These are phyloP conservation scores for Lerista edwardsae DNA, from an alignment of 2,797 vertebrate species.

Conservation along the genomic window DNA sequence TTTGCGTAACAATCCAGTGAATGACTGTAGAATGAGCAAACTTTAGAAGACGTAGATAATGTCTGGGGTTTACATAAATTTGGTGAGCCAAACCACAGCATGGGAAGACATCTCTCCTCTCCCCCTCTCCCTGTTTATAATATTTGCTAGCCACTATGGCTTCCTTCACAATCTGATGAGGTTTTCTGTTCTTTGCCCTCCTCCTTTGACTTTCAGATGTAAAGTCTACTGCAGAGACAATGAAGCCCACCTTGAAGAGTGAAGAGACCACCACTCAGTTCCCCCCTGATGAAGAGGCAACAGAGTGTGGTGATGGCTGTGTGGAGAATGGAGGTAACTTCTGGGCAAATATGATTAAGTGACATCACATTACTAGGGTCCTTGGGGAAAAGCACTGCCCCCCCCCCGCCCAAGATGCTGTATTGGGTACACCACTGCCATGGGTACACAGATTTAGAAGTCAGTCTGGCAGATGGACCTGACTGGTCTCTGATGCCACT, in stretches of 20 bases:
- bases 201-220: conserved; percentile 78
- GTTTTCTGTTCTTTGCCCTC: conserved; percentile 11
- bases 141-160: not conserved
- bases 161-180: not conserved
- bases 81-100: not conserved
- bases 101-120: not conserved
- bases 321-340: conserved; percentile 78
- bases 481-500: too few species aligned
- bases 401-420: too few species aligned
- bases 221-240: conserved; percentile 87
- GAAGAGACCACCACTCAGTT: conserved; percentile 86
- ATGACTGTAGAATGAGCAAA: not conserved
- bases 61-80: not conserved
- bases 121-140: too few species aligned
- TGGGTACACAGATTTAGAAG: too few species aligned
- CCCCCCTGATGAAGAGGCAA: conserved; percentile 76
- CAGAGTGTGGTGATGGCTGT: conserved; percentile 78
- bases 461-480: too few species aligned
- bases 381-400: too few species aligned
- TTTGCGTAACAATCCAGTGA: not conserved
- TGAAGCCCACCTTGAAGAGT: conserved; percentile 84
- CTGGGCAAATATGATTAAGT: conserved; percentile 19
- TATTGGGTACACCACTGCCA: too few species aligned
- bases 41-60: not conserved
- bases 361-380: too few species aligned